A percentile compares a stretch with the other conserved stretches of the same genome.
phyloP scores from a whole-genome alignment of 2,888 invertebrate genomes.

The Anticlea derivata region DNA sequence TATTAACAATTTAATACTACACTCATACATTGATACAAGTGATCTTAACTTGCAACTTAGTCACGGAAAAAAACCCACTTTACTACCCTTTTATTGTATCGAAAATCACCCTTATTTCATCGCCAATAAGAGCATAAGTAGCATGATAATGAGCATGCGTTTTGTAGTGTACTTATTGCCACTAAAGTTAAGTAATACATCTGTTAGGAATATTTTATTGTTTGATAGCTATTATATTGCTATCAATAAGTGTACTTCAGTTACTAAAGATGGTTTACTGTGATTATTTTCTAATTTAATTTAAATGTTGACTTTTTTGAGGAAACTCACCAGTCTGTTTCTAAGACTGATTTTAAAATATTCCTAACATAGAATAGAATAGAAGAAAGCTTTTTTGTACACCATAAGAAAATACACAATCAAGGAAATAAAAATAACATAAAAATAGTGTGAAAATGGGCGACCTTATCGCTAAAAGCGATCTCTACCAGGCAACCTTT shows the following conservation, averaged over 20 bases:
- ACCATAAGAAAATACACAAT: too few species aligned
- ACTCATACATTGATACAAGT: constrained; percentile 4
- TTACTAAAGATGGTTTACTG: not conserved
- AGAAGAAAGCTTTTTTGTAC: too few species aligned
- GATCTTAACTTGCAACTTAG: constrained; percentile 16
- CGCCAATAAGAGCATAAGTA: not conserved
- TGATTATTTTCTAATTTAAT: too few species aligned
- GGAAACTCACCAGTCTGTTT: too few species aligned
- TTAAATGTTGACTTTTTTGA: too few species aligned
- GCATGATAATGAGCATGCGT: not conserved
- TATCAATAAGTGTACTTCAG: not conserved
- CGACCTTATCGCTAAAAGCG: too few species aligned
- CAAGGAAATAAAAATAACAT: too few species aligned
- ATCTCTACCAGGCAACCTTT: too few species aligned
- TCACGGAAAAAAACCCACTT: not conserved
- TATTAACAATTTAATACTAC: constrained; percentile 10
- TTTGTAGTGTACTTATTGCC: not conserved
- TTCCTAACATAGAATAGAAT: too few species aligned
- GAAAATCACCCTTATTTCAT: not conserved
- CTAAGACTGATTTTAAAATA: too few species aligned
- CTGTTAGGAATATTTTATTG: constrained; percentile 6
- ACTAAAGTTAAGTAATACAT: not conserved
- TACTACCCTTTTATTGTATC: not conserved
- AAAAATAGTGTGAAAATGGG: too few species aligned
- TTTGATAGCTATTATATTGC: not conserved